Evolutionary conservation across 2,797 vertebrate species (phyloP).

Genomic region (Macropus fuliginosus): DNA sequence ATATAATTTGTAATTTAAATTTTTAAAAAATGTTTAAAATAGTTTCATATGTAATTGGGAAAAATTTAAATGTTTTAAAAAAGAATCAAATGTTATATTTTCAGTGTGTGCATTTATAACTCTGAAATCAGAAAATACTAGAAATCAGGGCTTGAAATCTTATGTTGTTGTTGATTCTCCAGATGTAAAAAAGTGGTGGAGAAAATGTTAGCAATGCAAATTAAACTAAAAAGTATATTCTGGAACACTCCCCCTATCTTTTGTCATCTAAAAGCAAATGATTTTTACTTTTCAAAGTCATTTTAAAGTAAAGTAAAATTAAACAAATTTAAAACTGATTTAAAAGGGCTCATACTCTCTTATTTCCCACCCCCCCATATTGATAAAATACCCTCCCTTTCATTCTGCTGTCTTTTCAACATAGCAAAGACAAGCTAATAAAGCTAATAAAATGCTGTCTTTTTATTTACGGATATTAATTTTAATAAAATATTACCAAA

Average conservation of each 20-base stretch:
- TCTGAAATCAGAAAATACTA: neutral
- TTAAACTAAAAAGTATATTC: neutral
- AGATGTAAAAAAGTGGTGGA: neutral
- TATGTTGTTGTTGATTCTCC: neutral
- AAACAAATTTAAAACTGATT: constrained; percentile 41
- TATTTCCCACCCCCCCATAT: neutral
- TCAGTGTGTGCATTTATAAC: neutral
- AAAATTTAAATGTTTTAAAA: no score
- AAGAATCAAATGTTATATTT: neutral
- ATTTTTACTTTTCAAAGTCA: no score
- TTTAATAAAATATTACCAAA: neutral
- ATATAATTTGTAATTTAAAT: no score
- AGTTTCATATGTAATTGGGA: no score
- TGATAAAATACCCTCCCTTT: neutral
- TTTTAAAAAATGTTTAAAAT: no score
- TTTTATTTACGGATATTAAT: neutral
- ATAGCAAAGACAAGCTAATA: neutral
- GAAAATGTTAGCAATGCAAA: neutral
- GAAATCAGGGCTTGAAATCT: neutral
- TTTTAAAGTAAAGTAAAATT: no score
- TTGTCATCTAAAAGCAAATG: neutral
- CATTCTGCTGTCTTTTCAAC: constrained; percentile 22
- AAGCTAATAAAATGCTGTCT: neutral
- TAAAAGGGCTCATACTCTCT: constrained; percentile 41
- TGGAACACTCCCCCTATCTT: neutral